Evolutionary conservation across 2,888 invertebrate genomes (phyloP), one percentile per base, ranked within the genome.

Genomic region (Drosophila barbarae): DNA sequence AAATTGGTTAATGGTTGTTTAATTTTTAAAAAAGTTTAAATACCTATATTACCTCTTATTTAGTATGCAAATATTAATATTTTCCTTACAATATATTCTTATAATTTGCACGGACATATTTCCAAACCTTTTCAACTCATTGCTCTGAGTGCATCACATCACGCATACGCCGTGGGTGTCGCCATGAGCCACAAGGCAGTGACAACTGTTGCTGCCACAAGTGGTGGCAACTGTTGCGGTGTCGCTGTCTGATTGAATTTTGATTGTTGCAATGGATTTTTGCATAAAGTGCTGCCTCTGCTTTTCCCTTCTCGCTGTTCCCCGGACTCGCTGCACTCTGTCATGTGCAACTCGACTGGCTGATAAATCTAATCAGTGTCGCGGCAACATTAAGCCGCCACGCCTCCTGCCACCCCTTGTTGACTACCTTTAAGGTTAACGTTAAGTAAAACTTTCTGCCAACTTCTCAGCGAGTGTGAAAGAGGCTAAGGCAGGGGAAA

Each of bases 351-450:
- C 82, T 71, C 69, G 55, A 70, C 76, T 70, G 38, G 72, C 71
- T 85, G 77, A 79, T 86, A 81, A 81, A 81, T 81, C 80, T 83
- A 82, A 82, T 82, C 85, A 82, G 77, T 69, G 84, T 80, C 78
- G 71, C 56, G 66, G 74, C 67, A 59, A 68, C 71, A 74, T 80
- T 80, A 79, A 78, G 51, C 76, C 61, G 58, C 47, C 71, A 39
- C 53, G 23, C 39, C 35, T 12, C 34, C 23, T 49, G 32, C 13
- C 35, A 18, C 10, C 38, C 23, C 36, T 7, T 6, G 41, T 42
- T 9, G 58, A 58, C 61, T 67, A 72, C 69, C 79, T 81, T 80
- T 55, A 76, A 80, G 82, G 76, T 74, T 69, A 64, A 63, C 72
- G 68, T 67, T 59, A 65, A 58, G 78, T 71, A 56, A 76, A 79